Evolutionary conservation across 92 coral and sea anemone genomes (phyloP).

Genomic region (Epizoanthus fatuus): DNA sequence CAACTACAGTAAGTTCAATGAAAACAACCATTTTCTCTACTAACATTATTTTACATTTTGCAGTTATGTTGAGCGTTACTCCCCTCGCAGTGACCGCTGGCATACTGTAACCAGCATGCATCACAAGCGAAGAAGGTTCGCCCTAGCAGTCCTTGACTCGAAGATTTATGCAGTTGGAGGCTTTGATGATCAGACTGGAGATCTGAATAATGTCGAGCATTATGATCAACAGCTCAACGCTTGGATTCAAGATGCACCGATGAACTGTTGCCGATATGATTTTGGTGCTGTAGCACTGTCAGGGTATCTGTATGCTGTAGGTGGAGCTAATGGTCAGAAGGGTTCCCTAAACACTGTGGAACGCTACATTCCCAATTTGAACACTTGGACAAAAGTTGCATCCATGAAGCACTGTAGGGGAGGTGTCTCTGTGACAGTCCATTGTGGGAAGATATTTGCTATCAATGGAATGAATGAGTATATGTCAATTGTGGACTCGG

Average conservation of each 20-base stretch:
- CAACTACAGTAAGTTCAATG: too few relatives aligned
- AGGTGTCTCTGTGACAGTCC: slow-evolving; percentile 92
- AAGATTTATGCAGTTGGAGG: slow-evolving; percentile 96
- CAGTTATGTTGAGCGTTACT: slow-evolving; percentile 96
- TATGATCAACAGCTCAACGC: slow-evolving; percentile 76
- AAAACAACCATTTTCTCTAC: too few relatives aligned
- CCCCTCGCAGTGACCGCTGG: slow-evolving; percentile 91
- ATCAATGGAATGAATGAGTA: slow-evolving; percentile 99
- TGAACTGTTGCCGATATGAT: slow-evolving; percentile 92
- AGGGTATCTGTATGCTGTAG: slow-evolving; percentile 94
- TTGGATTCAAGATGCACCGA: slow-evolving; percentile 89
- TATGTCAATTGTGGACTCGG: slow-evolving; percentile 95
- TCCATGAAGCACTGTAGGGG: slow-evolving; percentile 95
- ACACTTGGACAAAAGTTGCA: slow-evolving; percentile 90
- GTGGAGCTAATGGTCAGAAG: slow-evolving; percentile 96
- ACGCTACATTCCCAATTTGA: slow-evolving; percentile 82
- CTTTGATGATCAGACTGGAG: slow-evolving; percentile 93
- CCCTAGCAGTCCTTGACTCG: slow-evolving; percentile 82
- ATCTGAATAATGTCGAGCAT: slow-evolving; percentile 88
- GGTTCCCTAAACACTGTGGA: slow-evolving; percentile 95
- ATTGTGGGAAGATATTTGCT: slow-evolving; percentile 97
- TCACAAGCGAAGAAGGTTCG: slow-evolving; percentile 92
- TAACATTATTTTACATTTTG: background rate
- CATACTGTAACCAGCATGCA: slow-evolving; percentile 88
- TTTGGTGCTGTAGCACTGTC: slow-evolving; percentile 93